These are phyloP conservation scores for Pyrgus malvae DNA, from an alignment of 2,888 invertebrate species.

Conservation along the genomic window DNA sequence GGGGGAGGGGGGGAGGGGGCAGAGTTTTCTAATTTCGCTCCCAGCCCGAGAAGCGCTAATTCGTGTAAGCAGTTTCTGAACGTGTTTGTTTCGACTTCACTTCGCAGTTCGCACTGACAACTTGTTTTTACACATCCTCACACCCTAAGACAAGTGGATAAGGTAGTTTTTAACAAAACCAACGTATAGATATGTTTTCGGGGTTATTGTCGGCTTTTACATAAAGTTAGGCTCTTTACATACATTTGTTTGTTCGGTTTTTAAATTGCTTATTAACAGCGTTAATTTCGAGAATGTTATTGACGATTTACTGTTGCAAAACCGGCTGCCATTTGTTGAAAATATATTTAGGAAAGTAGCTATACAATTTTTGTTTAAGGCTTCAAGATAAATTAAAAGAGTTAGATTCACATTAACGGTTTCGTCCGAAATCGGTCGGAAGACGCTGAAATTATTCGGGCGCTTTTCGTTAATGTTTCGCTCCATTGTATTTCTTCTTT, in stretches of 20 bases:
- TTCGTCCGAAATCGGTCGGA: too few relatives aligned
- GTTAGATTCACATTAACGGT: too few relatives aligned
- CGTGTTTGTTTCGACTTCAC: slow-evolving; percentile 78
- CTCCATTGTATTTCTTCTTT: too few relatives aligned
- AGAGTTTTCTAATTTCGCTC: slow-evolving; percentile 79
- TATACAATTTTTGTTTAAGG: too few relatives aligned
- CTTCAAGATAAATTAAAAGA: too few relatives aligned
- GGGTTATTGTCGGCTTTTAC: slow-evolving; percentile 74
- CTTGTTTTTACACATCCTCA: slow-evolving; percentile 8
- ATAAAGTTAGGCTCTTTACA: slow-evolving; percentile 78
- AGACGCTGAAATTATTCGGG: too few relatives aligned
- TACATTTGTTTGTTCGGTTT: slow-evolving; percentile 80
- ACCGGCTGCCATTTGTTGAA: too few relatives aligned
- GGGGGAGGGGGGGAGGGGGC: slow-evolving; percentile 51
- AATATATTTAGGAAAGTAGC: too few relatives aligned
- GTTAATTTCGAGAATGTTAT: slow-evolving; percentile 63
- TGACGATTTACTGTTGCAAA: slow-evolving; percentile 17
- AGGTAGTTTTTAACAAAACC: slow-evolving; percentile 42
- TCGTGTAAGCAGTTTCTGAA: slow-evolving; percentile 82
- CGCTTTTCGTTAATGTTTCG: too few relatives aligned
- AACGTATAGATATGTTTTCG: slow-evolving; percentile 38
- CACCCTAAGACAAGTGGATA: slow-evolving; percentile 43
- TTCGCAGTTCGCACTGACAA: slow-evolving; percentile 64
- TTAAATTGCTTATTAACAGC: slow-evolving; percentile 79
- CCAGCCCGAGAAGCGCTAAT: slow-evolving; percentile 79